Base-by-base conservation (phyloP, 1,140 invertebrate species). In the Neodiprion fabricii region DNA sequence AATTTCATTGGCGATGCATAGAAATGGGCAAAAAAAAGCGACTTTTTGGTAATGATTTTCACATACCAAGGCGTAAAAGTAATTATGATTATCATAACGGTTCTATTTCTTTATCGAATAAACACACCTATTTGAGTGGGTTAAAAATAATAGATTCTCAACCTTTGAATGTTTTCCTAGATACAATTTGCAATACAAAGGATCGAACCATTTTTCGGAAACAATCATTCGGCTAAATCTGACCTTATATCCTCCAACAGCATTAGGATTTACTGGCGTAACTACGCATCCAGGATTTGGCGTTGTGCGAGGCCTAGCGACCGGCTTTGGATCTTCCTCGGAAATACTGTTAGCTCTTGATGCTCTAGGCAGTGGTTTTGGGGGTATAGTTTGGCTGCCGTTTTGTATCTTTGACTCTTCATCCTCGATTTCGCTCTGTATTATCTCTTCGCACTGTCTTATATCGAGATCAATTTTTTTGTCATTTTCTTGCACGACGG, bases 311-410 rank as follows among this genome's bases (percentile, higher is more conserved):
- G 94, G 94, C 81, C 93, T 91, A 69, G 93, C 92, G 12, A 93
- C 90, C 10, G 95, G 95, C 79, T 94, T 93, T 0, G 93, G 92
- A 82, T 89, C 78, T 77, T 91, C 90, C 80, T 93, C 92, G 1
- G 91, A 91, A 61, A 93, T 84, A 48, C 92, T 93, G 81, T 91
- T 91, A 48, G 92, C 90, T 75, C 93, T 88, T 14, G 92, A 92
- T 0, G 91, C 89, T 76, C 92, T 89, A 28, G 95, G 95, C 83
- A 95, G 86, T 10, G 95, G 95, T 81, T 95, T 95, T 0, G 95
- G 95, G 9, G 93, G 93, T 47, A 91, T 85, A 0, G 84, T 75
- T 9, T 82, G 72, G 23, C 69, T 49, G 4, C 86, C 86, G 70
- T 88, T 89, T 23, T 84, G 86, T 61, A 87, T 80, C 67, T 87